Percentiles rank a stretch among this genome's conserved stretches.
These are phyloP conservation scores for Drosophila basisetae DNA, from an alignment of 2,888 invertebrate genomes.

Conservation along the genomic window DNA sequence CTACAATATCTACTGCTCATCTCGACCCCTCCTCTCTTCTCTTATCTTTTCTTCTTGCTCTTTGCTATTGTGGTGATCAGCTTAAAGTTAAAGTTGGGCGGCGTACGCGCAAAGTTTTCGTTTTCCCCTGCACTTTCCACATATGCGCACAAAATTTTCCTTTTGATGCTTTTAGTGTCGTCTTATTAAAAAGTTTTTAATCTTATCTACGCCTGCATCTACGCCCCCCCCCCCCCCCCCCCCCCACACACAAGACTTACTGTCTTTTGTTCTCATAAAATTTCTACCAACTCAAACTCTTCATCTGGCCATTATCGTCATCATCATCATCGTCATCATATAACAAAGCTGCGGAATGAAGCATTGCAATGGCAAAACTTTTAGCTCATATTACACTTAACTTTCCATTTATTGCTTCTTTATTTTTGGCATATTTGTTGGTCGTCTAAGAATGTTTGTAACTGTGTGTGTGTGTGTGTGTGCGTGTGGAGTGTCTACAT, in stretches of 20 bases:
- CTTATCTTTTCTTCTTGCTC: background rate
- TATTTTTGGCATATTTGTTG: slow-evolving; percentile 31
- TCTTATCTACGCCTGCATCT: slow-evolving; percentile 66
- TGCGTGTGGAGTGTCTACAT: slow-evolving; percentile 56
- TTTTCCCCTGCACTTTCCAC: slow-evolving; percentile 49
- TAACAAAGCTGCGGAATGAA: slow-evolving; percentile 57
- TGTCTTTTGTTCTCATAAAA: slow-evolving; percentile 53
- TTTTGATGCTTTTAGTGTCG: slow-evolving; percentile 81
- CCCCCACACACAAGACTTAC: too few species aligned
- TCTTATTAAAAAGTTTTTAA: slow-evolving; percentile 78
- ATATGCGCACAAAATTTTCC: slow-evolving; percentile 62
- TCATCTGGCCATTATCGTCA: background rate
- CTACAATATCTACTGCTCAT: slow-evolving; percentile 4
- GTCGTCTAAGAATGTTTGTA: slow-evolving; percentile 20
- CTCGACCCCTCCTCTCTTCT: background rate
- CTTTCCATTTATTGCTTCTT: background rate
- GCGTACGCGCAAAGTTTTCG: slow-evolving; percentile 50
- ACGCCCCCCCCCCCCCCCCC: too few species aligned
- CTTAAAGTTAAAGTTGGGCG: slow-evolving; percentile 36
- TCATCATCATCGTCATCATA: too few species aligned
- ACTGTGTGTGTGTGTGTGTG: slow-evolving; percentile 15
- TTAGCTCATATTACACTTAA: slow-evolving; percentile 47
- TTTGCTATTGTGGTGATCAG: slow-evolving; percentile 19
- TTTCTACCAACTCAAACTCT: slow-evolving; percentile 21
- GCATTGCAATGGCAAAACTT: slow-evolving; percentile 68